Evolutionary conservation across 2,797 vertebrate genomes (phyloP).

Genomic region (Salmo trutta): DNA sequence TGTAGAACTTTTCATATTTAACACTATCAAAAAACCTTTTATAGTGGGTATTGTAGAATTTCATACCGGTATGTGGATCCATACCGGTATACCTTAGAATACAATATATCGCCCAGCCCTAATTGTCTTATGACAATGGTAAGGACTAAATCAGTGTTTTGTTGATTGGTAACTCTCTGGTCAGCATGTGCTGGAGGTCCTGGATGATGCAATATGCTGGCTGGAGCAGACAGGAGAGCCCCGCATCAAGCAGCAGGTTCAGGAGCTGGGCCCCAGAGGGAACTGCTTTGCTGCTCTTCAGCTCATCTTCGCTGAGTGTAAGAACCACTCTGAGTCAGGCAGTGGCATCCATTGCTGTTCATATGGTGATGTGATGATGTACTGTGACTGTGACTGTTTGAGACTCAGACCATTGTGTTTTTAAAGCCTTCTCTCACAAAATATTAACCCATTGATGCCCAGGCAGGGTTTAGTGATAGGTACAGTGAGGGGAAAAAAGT

Average conservation of each 20-base stretch:
- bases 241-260: conserved; percentile 42
- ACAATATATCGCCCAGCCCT: no score
- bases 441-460: neutral
- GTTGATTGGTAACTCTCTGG: neutral
- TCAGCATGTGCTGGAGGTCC: conserved; percentile 42
- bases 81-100: no score
- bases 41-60: no score
- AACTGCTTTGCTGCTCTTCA: conserved; percentile 60
- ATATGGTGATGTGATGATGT: neutral
- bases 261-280: conserved; percentile 35
- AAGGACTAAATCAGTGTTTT: neutral
- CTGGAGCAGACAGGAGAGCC: conserved; percentile 68
- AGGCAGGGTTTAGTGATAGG: neutral
- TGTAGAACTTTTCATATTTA: no score
- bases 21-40: no score
- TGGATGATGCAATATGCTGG: conserved; percentile 74
- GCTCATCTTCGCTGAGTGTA: conserved; percentile 83
- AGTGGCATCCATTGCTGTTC: neutral
- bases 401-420: neutral
- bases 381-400: neutral
- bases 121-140: neutral
- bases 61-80: no score
- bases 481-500: no score
- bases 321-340: conserved; percentile 52
- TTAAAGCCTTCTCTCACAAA: neutral